Conservation (phyloP, 2,113 vertebrate species). For the Pimephales promelas region DNA sequence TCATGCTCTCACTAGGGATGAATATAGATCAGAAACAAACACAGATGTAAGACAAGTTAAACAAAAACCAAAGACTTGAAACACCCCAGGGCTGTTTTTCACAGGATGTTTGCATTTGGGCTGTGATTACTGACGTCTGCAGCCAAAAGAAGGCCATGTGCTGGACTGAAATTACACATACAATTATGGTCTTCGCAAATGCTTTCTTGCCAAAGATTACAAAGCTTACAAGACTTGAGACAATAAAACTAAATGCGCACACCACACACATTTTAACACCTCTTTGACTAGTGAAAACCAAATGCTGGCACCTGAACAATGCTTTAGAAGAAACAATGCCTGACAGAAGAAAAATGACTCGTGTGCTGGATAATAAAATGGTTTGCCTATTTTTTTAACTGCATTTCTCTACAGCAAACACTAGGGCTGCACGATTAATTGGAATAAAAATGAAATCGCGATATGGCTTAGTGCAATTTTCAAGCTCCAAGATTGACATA, state of each 20-base stretch:
- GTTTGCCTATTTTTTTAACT: background rate
- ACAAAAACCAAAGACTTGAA: background rate
- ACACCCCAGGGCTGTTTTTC: slow-evolving; percentile 10
- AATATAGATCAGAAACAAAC: slow-evolving; percentile 37
- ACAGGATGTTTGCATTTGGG: background rate
- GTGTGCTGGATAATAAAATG: background rate
- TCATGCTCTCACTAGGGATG: slow-evolving; percentile 22
- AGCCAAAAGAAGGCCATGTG: slow-evolving; percentile 15
- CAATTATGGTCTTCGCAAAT: background rate
- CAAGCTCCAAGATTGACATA: no score
- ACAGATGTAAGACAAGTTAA: slow-evolving; percentile 14
- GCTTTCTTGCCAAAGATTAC: slow-evolving; percentile 10
- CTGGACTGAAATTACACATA: background rate
- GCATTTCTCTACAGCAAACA: background rate
- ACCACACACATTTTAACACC: background rate
- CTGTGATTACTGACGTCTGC: background rate
- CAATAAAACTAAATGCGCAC: background rate
- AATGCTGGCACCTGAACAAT: background rate
- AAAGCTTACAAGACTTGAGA: slow-evolving; percentile 15
- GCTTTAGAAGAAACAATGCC: background rate
- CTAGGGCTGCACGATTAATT: background rate
- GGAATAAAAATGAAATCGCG: background rate
- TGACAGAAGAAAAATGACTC: background rate
- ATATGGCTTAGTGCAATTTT: background rate
- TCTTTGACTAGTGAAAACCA: slow-evolving; percentile 14